These are phyloP conservation scores for Hippoglossus stenolepis DNA, from an alignment of 2,113 vertebrate species.

Conservation along the genomic window DNA sequence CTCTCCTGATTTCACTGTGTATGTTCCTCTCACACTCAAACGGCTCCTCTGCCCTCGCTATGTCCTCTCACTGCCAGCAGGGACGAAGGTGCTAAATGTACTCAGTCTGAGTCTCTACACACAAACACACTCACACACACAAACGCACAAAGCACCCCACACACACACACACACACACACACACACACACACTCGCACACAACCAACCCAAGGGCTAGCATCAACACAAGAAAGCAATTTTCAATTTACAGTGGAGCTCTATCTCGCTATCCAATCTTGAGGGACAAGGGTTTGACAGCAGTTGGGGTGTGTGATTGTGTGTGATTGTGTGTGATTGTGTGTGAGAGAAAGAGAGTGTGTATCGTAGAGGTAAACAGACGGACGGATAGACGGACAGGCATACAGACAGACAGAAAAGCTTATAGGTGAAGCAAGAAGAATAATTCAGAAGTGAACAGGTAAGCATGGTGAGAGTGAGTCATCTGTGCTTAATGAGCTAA, in stretches of 20 bases:
- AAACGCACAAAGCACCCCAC: conserved; percentile 12
- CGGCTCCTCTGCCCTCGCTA: conserved; percentile 44
- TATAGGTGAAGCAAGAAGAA: conserved; percentile 3
- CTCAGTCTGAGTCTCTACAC: conserved; percentile 27
- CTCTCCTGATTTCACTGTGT: background rate
- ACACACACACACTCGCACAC: conserved; percentile 9
- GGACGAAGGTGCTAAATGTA: conserved; percentile 67
- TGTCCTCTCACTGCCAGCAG: conserved; percentile 56
- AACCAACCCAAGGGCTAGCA: conserved; percentile 64
- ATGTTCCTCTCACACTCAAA: conserved; percentile 37
- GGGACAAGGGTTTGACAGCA: conserved; percentile 60
- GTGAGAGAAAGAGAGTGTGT: no score
- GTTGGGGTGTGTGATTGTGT: conserved; percentile 42
- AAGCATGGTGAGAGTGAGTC: conserved; percentile 10
- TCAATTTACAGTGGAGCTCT: conserved; percentile 84
- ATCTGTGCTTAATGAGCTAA: conserved; percentile 22
- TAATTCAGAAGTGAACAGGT: background rate
- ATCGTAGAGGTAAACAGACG: no score
- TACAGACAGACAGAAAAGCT: background rate
- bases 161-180: conserved; percentile 29
- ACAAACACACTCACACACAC: conserved; percentile 37
- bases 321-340: conserved; percentile 29
- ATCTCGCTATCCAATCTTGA: conserved; percentile 66
- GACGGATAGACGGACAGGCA: conserved; percentile 10
- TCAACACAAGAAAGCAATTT: conserved; percentile 81